Base-by-base conservation (phyloP, 1,140 invertebrate genomes). In the Galleria mellonella region DNA sequence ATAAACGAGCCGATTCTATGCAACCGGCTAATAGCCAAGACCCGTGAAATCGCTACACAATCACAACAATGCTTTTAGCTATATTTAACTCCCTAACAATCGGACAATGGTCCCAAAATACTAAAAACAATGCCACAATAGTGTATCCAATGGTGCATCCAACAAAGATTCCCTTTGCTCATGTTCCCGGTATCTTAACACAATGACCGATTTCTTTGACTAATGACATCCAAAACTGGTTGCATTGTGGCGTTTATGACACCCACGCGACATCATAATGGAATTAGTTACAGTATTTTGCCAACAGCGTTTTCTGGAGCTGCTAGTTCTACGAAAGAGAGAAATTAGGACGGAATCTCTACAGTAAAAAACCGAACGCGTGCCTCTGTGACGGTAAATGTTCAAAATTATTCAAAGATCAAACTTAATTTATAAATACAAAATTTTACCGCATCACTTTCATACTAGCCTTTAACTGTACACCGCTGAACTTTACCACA, bases 71-170 rank as follows among this genome's bases (percentile, higher is more conserved):
- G 49, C 41, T 53, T 48, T 75, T 77, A 83, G 83, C 72, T 65
- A 78, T 76, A 83, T 82, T 79, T 83, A 83, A 83, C 81, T 84
- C 67, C 81, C 76, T 69, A 77, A 83, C 78, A 84, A 84, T 78
- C 52, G 64, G 43, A 70, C 69, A 79, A 83, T 73, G 63, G 47
- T 35, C 38, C 60, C 62, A 76, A 72, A 76, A 77, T 66, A 54
- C 28, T 68, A 62, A 63, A 70, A 67, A 82, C 74, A 82, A 79
- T 66, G 47, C 38, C 32, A 67, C 62, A 75, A 77, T 69, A 41
- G 51, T 30, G 58, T 66, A 63, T 49, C 52, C 52, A 58, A 50
- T 50, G 49, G n/a, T n/a, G n/a, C n/a, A n/a, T n/a, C n/a, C 49
- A 44, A 72, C 72, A 83, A 79, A 62, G 53, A 52, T 63, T 76